phyloP scores from a whole-genome alignment of 2,797 vertebrate genomes.

The Melopsittacus undulatus region DNA sequence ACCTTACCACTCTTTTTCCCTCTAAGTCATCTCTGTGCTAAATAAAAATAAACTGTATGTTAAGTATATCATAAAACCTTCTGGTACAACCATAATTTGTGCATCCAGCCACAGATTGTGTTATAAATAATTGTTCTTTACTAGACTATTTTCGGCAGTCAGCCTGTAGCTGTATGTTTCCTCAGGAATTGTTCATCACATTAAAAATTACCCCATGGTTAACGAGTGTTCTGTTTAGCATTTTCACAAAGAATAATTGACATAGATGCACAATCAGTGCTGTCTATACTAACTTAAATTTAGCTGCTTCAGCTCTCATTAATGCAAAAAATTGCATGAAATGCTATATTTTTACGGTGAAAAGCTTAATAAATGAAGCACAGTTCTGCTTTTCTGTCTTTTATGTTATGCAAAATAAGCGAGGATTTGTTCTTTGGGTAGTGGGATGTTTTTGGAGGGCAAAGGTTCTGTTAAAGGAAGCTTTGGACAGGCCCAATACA shows the following conservation, averaged over 20 bases:
- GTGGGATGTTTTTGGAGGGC: neutral
- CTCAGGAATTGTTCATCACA: constrained; percentile 10
- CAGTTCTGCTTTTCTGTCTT: constrained; percentile 40
- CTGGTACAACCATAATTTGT: constrained; percentile 36
- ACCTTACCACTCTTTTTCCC: neutral
- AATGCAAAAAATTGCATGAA: constrained; percentile 66
- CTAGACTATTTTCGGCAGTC: neutral
- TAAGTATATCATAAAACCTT: constrained; percentile 29
- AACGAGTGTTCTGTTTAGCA: constrained; percentile 65
- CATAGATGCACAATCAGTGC: constrained; percentile 46
- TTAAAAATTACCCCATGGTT: constrained; percentile 54
- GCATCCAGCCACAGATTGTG: neutral
- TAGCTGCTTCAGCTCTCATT: constrained; percentile 67
- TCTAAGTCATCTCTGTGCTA: neutral
- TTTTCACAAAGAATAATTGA: constrained; percentile 58
- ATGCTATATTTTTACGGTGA: constrained; percentile 48
- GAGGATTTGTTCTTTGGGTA: constrained; percentile 6
- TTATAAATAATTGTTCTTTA: constrained; percentile 31
- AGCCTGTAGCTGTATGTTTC: constrained; percentile 32
- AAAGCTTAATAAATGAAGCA: constrained; percentile 55
- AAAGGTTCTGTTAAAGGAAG: constrained; percentile 10
- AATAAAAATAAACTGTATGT: constrained; percentile 14
- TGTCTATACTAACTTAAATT: constrained; percentile 53
- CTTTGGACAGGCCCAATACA: constrained; percentile 25
- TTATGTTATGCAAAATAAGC: constrained; percentile 58